These are phyloP conservation scores for Yponomeuta evonymella DNA, from an alignment of 2,888 invertebrate genomes.

Conservation along the genomic window DNA sequence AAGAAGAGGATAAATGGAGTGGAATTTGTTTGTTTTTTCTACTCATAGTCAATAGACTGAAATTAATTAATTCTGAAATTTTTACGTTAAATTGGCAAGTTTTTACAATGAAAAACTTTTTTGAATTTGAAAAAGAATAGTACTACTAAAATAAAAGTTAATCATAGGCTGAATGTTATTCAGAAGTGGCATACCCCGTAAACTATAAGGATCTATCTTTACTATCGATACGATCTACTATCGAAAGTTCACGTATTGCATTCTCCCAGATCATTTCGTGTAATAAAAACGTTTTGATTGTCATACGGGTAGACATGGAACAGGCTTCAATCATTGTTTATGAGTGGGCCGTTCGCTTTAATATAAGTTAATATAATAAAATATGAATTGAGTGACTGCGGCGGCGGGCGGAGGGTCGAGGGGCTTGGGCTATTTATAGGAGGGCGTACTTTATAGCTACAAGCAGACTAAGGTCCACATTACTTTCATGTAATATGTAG, in stretches of 20 bases:
- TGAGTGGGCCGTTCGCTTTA: neutral
- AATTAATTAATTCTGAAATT: no score
- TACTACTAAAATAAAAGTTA: no score
- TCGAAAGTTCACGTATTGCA: neutral
- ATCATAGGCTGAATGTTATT: neutral
- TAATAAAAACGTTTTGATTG: neutral
- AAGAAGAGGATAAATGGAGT: no score
- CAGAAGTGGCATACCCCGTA: neutral
- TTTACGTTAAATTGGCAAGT: no score
- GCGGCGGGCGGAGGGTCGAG: neutral
- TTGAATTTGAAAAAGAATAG: no score
- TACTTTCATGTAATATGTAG: no score
- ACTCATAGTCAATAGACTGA: no score
- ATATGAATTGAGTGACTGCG: neutral
- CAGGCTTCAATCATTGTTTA: neutral
- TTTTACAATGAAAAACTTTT: no score
- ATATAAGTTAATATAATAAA: constrained; percentile 1
- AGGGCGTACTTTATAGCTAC: neutral
- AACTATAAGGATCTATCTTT: neutral
- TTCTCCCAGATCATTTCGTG: neutral
- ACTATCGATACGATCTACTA: neutral
- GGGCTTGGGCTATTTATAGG: neutral
- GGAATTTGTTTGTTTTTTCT: no score
- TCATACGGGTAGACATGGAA: constrained; percentile 1
- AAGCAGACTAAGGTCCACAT: no score